A percentile compares a stretch with the other conserved stretches of the same genome.
phyloP scores from a whole-genome alignment of 2,797 vertebrate species.

The Sphaeramia orbicularis region DNA sequence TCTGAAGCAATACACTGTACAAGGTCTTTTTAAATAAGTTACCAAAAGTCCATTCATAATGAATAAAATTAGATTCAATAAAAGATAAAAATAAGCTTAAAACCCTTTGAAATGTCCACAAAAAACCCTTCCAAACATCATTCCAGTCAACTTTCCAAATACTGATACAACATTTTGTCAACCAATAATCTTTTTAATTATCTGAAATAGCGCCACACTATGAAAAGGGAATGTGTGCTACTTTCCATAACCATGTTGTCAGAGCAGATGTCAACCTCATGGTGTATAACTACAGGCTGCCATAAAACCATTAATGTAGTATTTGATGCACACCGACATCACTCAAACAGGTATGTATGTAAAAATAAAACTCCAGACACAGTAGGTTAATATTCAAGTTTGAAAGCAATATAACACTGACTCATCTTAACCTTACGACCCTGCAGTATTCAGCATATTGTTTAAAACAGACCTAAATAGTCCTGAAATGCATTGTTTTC shows the following conservation, averaged over 20 bases:
- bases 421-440: constrained; percentile 9
- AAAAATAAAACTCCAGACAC: constrained; percentile 19
- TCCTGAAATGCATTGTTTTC: constrained; percentile 29
- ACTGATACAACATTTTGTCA: neutral
- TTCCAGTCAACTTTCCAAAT: constrained; percentile 7
- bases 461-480: constrained; percentile 4
- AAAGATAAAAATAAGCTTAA: constrained; percentile 12
- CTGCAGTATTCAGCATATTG: constrained; percentile 18
- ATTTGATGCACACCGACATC: neutral
- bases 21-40: constrained; percentile 2
- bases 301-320: neutral
- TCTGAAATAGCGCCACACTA: neutral
- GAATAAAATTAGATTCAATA: neutral
- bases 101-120: neutral
- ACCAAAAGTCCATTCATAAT: neutral
- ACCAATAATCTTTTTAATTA: too few relatives aligned
- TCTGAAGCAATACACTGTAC: neutral
- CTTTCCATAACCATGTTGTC: constrained; percentile 1
- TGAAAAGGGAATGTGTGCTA: neutral
- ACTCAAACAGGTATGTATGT: neutral
- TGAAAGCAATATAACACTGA: constrained; percentile 35
- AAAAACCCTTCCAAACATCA: too few relatives aligned
- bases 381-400: constrained; percentile 27
- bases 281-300: neutral
- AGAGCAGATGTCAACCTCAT: neutral